Evolutionary conservation across 1,140 invertebrate species (phyloP), one percentile per base, ranked within the genome.

Genomic region (Linepithema humile): DNA sequence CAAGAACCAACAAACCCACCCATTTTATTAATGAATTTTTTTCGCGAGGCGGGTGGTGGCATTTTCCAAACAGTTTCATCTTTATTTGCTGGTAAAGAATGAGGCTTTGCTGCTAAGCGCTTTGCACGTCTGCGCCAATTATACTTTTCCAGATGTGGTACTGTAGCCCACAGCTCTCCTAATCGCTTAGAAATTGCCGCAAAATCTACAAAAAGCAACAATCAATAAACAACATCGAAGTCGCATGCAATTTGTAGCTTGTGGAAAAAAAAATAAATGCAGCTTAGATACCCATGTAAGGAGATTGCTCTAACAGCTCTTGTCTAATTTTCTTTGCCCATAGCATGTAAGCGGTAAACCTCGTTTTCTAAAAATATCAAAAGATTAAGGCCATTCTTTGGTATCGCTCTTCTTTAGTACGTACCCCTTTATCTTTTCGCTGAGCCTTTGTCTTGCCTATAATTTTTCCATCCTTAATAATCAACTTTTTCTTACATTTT

Each of bases 341-440:
- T 88, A 98, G 94, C 96, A 98, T 98, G 93, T 98, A 98, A 0
- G 98, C 98, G 2, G 98, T 98, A 78, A 97, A 97, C 83, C 97
- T 95, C 6, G 96, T 96, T 94, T 97, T 97, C 97, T 97, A 90
- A 89, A 94, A 92, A 89, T 75, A 84, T 83, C 62, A 86, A 72
- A 70, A 67, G 48, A 84, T 73, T 85, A 69, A 86, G 67, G 75
- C 70, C 57, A 85, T 82, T 62, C 55, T 77, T 83, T 83, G 40
- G 17, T 65, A 85, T 85, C 40, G 9, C n/a, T 35, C 32, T 50
- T 78, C 45, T 53, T 80, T 53, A 72, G 32, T 87, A 94, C 94
- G 83, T 94, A 96, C 95, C 82, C 96, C 96, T 95, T 97, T 97
- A 89, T 97, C 97, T 90, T 97, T 97, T 45, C 97, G 94, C 72